phyloP scores from a whole-genome alignment of 2,797 vertebrate species.

The Meda fulgida region DNA sequence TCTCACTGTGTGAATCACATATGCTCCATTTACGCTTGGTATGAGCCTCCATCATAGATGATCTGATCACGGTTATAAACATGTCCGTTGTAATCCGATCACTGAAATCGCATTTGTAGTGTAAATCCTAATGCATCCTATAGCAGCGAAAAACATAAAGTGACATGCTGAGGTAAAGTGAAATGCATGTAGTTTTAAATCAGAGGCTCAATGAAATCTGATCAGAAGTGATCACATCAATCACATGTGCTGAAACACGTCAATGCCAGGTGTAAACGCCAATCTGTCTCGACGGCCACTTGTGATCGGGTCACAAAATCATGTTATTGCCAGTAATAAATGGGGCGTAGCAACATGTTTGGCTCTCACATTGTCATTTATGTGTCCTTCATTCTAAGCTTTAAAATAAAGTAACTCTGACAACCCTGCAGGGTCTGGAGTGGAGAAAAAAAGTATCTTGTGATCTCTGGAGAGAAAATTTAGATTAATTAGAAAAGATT shows the following conservation, averaged over 20 bases:
- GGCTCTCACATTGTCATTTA: neutral
- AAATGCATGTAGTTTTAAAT: neutral
- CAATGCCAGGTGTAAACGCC: neutral
- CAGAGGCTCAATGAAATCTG: neutral
- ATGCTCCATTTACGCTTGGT: neutral
- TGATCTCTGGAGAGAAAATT: slow-evolving; percentile 45
- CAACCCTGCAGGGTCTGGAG: neutral
- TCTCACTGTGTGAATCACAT: neutral
- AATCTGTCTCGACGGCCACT: neutral
- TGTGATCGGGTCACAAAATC: slow-evolving; percentile 13
- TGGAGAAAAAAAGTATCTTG: slow-evolving; percentile 57
- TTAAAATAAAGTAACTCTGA: slow-evolving; percentile 1
- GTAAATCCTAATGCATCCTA: neutral
- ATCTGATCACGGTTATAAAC: neutral
- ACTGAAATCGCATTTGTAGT: neutral
- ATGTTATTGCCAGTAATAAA: neutral
- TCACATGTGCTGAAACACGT: neutral
- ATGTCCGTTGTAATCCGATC: neutral
- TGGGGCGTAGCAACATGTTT: neutral
- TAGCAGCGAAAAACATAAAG: neutral
- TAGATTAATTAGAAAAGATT: slow-evolving; percentile 45
- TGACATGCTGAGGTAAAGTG: neutral
- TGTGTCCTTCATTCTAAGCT: neutral
- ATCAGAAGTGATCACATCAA: neutral
- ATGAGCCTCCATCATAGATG: neutral